Evolutionary conservation across 2,113 vertebrate species (phyloP), one percentile per base, ranked within the genome.

Genomic region (Paralichthys olivaceus): DNA sequence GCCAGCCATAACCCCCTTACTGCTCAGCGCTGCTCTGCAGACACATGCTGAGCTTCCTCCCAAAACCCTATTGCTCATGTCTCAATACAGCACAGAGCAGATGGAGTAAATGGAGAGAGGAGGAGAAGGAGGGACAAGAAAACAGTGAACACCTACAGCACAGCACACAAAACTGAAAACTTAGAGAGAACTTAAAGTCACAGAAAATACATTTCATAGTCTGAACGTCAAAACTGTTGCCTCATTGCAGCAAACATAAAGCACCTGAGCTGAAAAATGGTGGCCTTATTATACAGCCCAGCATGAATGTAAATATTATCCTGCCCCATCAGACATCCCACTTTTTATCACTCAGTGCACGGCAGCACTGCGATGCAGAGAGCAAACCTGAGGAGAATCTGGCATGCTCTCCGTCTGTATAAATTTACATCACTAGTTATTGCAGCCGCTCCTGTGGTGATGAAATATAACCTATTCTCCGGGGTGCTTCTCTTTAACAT

Each of bases 341-440:
- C 54, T 61, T 64, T 64, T 69, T 26, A 22, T 77, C 76, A 32
- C 59, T 68, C 70, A 7, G 57, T 40, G 54, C 69, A 55, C 72
- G 43, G 53, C 62, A 23, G 69, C 78, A 23, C 60, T 12, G 53
- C 40, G 72, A 72, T 71, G 73, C 59, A 59, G 34, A 72, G 43
- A 61, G 32, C 62, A 69, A 17, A 54, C 67, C 71, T 63, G n/a
- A 68, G 51, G 61, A 86, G 76, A 72, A 72, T 71, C 69, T 57
- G 40, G 22, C 26, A 4, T 28, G n/a, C 77, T 78, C 45, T 1
- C 34, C 65, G 56, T 62, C 78, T 66, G 79, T 86, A 77, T 88
- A 79, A 76, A 90, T 90, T 80, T 89, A 83, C 86, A 86, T 84
- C 75, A 75, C 62, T 79, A 82, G 81, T 85, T 89, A 82, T 80